Conservation (phyloP, 2,888 invertebrate genomes). For the Drosophila kuntzei region DNA sequence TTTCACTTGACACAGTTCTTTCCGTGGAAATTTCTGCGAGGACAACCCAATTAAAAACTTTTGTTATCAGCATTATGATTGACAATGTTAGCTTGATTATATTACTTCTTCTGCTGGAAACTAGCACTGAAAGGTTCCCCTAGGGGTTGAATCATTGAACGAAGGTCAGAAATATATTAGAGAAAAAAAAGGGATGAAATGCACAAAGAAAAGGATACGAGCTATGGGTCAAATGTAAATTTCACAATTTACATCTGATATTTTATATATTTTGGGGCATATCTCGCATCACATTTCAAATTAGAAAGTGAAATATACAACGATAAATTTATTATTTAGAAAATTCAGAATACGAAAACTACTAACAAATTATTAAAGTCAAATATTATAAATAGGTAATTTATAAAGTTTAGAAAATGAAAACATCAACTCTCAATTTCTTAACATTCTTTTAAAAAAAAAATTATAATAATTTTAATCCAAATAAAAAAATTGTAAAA, state of each 20-base stretch:
- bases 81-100: conserved; percentile 67
- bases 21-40: conserved; percentile 3
- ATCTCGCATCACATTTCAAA: conserved; percentile 17
- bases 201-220: conserved; percentile 20
- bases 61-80: conserved; percentile 60
- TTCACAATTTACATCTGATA: conserved; percentile 20
- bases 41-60: conserved; percentile 77
- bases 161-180: neutral
- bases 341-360: neutral
- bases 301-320: neutral
- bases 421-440: too few species aligned
- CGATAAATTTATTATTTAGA: neutral
- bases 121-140: conserved; percentile 43
- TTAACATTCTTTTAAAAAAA: too few species aligned
- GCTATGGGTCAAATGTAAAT: conserved; percentile 6
- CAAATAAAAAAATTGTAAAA: too few species aligned
- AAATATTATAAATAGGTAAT: neutral
- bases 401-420: too few species aligned
- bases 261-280: conserved; percentile 1
- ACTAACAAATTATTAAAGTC: neutral
- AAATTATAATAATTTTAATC: too few species aligned
- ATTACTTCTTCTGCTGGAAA: conserved; percentile 30
- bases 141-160: conserved; percentile 33
- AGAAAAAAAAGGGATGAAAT: conserved; percentile 18
- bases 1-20: conserved; percentile 7